Conservation (phyloP, 2,113 vertebrate species). For the Aleadryas rufinucha region DNA sequence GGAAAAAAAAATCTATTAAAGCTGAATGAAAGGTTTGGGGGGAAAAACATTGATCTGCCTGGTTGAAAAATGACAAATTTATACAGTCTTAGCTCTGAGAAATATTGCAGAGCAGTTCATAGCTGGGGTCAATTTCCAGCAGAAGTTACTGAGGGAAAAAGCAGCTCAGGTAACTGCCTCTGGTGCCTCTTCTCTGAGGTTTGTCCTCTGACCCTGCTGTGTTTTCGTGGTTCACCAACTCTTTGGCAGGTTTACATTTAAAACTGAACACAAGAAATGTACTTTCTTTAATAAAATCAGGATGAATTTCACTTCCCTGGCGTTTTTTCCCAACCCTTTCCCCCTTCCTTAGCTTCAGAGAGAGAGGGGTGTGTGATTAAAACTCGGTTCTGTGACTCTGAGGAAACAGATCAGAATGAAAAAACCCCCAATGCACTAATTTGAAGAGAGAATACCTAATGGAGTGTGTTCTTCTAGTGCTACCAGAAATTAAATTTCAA, state of each 20-base stretch:
- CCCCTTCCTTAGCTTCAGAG: not conserved
- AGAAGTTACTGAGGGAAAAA: not conserved
- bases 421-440: fast-evolving
- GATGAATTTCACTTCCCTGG: not conserved
- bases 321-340: not conserved
- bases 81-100: not conserved
- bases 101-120: not conserved
- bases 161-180: not conserved
- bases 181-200: not conserved
- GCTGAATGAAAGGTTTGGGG: not conserved
- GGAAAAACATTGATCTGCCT: not conserved
- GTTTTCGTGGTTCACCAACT: not conserved
- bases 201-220: not conserved
- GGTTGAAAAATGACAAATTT: not conserved
- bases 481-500: not conserved
- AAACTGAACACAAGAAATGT: not conserved
- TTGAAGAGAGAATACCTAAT: not conserved
- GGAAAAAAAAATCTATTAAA: not conserved
- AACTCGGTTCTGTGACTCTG: not conserved
- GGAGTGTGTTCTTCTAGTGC: not conserved
- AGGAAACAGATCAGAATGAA: not conserved
- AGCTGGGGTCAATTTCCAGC: not conserved
- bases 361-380: not conserved
- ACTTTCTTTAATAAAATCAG: not conserved
- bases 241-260: not conserved